phyloP scores from a whole-genome alignment of 2,797 vertebrate genomes.

The Notoglanidium macrostoma region DNA sequence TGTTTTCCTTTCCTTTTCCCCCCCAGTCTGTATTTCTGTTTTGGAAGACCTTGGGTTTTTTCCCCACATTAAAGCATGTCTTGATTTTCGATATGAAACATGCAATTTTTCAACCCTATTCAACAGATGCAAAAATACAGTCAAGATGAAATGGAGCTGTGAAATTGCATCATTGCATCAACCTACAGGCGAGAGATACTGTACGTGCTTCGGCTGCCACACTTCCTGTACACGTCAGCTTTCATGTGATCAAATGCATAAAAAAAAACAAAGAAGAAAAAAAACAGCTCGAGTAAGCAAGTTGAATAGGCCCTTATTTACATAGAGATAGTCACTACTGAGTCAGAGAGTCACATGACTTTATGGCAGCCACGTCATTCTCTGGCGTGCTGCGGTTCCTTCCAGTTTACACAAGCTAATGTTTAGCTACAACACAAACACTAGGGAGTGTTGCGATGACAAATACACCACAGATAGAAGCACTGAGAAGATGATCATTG shows the following conservation, averaged over 20 bases:
- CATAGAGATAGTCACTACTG: conserved; percentile 66
- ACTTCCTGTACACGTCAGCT: conserved; percentile 56
- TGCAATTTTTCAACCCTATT: background rate
- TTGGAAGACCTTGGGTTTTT: background rate
- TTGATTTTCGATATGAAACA: background rate
- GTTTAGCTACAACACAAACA: conserved; percentile 74
- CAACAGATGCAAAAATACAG: conserved; percentile 14
- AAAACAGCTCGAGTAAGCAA: conserved; percentile 57
- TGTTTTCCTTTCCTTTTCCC: background rate
- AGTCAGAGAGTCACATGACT: conserved; percentile 66
- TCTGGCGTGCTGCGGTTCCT: conserved; percentile 58
- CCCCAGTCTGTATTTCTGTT: background rate
- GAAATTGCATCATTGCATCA: background rate
- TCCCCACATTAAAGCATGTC: background rate
- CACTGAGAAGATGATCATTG: conserved; percentile 55
- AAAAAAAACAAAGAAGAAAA: background rate
- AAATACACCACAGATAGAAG: conserved; percentile 61
- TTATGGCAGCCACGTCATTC: conserved; percentile 59
- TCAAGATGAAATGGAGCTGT: background rate
- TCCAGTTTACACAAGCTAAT: conserved; percentile 70
- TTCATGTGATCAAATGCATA: conserved; percentile 45
- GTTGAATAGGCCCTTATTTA: conserved; percentile 64
- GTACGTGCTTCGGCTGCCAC: conserved; percentile 47
- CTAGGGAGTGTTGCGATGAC: conserved; percentile 71
- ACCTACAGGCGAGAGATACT: background rate